Evolutionary conservation across 2,113 vertebrate genomes (phyloP), one percentile per base, ranked within the genome.

Genomic region (Microtus richardsoni): DNA sequence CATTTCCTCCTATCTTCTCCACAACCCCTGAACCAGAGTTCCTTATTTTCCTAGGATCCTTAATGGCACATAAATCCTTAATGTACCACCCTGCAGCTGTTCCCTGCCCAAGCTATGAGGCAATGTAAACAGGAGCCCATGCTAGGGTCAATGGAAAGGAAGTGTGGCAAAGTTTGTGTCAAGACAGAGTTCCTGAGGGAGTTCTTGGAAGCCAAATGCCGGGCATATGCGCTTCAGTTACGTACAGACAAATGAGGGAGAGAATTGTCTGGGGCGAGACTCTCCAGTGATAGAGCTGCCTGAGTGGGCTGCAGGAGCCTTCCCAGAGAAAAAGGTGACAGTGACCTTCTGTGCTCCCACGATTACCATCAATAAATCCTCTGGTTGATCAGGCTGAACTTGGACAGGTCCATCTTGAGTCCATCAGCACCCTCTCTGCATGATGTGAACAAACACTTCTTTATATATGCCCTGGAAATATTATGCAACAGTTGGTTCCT

Each of bases 41-140:
- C 52, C 3, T 28, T 7, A 41, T 74, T 95, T 0, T 0, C 52
- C 86, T 26, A 62, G 36, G 36, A 71, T n/a, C 68, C 66, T 58
- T 74, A 94, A 26, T 94, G 94, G 7, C 68, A 21, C 68, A 71
- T n/a, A 71, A 7, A 71, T 71, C 36, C 64, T 58, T 71, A 95
- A 26, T 94, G 94, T 78, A 62, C n/a, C 17, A 54, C 2, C 26
- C 3, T 54, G 47, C 47, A 28, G 44, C 47, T 39, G 7, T 10
- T 73, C 28, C 47, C 36, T 28, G 33, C 44, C 10, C 85, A 8
- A 71, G 33, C 1, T n/a, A 3, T 13, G 26, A 68, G 33, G 47
- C 47, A 71, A 87, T 39, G 66, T 24, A 71, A 47, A 41, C 13
- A 70, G 21, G 16, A 49, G 44, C 14, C 13, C 16, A 7, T 39